phyloP scores from a whole-genome alignment of 2,888 invertebrate species.

The Lasioglossum calceatum region DNA sequence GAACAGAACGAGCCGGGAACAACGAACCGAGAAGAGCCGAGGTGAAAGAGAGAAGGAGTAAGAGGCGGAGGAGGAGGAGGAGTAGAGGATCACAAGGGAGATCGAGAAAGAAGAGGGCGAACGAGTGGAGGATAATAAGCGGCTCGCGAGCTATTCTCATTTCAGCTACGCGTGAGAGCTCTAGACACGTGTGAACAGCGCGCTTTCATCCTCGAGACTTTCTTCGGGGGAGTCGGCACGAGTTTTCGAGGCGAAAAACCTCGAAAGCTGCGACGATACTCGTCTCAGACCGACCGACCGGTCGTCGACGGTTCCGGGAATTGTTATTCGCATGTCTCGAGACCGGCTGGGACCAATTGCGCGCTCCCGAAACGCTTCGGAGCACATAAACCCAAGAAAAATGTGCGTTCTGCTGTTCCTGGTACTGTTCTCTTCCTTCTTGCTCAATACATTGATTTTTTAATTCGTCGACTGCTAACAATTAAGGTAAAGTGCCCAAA shows the following conservation, averaged over 20 bases:
- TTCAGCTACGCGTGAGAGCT: slow-evolving; percentile 24
- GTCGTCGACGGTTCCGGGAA: not conserved
- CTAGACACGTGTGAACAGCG: slow-evolving; percentile 13
- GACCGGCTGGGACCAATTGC: not conserved
- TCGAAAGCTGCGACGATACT: not conserved
- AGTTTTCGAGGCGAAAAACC: not conserved
- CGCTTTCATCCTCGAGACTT: not conserved
- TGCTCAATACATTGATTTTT: no score
- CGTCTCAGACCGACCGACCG: not conserved
- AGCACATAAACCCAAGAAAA: not conserved
- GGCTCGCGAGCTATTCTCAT: slow-evolving; percentile 24
- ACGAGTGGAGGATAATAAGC: slow-evolving; percentile 39
- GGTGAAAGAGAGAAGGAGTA: not conserved
- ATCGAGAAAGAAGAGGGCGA: not conserved
- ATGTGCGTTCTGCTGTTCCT: no score
- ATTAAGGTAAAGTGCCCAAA: no score
- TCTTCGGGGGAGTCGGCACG: slow-evolving; percentile 2
- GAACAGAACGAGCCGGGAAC: not conserved
- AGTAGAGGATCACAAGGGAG: not conserved
- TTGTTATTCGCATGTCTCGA: not conserved
- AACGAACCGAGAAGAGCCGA: not conserved
- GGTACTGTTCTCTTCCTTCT: no score
- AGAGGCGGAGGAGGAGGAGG: not conserved
- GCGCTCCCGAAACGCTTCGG: not conserved
- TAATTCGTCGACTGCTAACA: no score